A percentile compares a stretch with the other conserved stretches of the same genome.
These are phyloP conservation scores for Scortum barcoo DNA, from an alignment of 2,113 vertebrate genomes.

Conservation along the genomic window DNA sequence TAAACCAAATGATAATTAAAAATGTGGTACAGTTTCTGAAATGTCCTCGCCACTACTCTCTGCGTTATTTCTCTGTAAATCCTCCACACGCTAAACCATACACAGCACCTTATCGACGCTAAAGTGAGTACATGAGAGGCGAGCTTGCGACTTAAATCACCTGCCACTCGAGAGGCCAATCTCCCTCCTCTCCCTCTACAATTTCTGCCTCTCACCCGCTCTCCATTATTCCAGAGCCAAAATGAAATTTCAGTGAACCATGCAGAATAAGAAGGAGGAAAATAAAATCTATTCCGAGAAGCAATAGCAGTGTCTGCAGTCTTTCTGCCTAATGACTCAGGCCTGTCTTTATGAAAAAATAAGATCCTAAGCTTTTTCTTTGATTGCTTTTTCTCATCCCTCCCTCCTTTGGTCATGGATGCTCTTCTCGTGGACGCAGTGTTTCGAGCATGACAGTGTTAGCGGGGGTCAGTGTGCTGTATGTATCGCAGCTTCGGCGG, in stretches of 20 bases:
- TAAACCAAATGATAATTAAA: not conserved
- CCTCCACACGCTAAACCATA: not conserved
- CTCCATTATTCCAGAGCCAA: slow-evolving; percentile 63
- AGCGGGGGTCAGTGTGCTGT: slow-evolving; percentile 28
- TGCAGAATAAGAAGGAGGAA: slow-evolving; percentile 49
- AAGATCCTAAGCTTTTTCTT: slow-evolving; percentile 51
- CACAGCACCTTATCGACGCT: not conserved
- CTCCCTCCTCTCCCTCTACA: slow-evolving; percentile 3
- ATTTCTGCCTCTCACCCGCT: slow-evolving; percentile 33
- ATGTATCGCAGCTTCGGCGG: slow-evolving; percentile 23
- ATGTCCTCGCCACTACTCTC: not conserved
- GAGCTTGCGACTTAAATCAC: slow-evolving; percentile 51
- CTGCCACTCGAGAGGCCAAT: slow-evolving; percentile 16
- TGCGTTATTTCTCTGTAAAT: not conserved
- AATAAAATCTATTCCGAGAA: slow-evolving; percentile 67
- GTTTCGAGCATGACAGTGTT: slow-evolving; percentile 41
- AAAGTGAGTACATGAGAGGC: slow-evolving; percentile 15
- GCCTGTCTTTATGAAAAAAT: slow-evolving; percentile 18
- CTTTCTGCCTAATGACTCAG: slow-evolving; percentile 68
- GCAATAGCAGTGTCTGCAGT: slow-evolving; percentile 35
- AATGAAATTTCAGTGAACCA: slow-evolving; percentile 75
- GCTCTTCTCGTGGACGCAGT: slow-evolving; percentile 23
- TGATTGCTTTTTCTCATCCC: slow-evolving; percentile 73
- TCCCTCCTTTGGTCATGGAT: slow-evolving; percentile 21
- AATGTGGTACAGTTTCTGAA: too few species aligned